Evolutionary conservation across 35 echinoderm and acorn worm species (phyloP).

Genomic region (Antedon bifida): DNA sequence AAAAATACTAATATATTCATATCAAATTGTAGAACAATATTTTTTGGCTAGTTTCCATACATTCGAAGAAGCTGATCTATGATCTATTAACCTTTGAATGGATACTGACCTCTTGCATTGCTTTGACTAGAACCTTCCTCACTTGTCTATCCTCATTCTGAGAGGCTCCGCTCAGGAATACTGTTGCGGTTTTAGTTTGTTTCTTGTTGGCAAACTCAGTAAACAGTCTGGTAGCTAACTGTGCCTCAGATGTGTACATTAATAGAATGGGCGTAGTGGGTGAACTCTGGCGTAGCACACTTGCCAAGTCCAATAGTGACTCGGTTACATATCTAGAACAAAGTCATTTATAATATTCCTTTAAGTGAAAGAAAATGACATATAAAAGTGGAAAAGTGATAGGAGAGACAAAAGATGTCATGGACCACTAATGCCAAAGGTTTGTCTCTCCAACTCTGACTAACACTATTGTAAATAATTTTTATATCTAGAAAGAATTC

Average conservation of each 20-base stretch:
- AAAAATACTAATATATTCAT: neutral
- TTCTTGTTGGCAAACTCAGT: conserved; percentile 67
- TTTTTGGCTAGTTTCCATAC: too few relatives aligned
- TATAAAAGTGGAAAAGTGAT: too few relatives aligned
- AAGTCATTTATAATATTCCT: neutral
- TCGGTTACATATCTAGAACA: conserved; percentile 53
- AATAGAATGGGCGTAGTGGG: conserved; percentile 66
- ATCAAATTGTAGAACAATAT: too few relatives aligned
- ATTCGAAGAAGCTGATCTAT: too few relatives aligned
- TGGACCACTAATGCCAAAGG: too few relatives aligned
- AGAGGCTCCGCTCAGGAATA: conserved; percentile 48
- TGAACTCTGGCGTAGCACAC: conserved; percentile 41
- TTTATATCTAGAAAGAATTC: too few relatives aligned
- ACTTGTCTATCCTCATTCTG: conserved; percentile 56
- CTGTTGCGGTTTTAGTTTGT: conserved; percentile 29
- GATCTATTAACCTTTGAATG: too few relatives aligned
- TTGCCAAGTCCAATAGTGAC: conserved; percentile 32
- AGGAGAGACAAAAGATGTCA: too few relatives aligned
- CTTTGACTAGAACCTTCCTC: conserved; percentile 52
- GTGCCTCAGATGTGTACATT: conserved; percentile 67
- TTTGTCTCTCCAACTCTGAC: too few relatives aligned
- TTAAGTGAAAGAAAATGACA: too few relatives aligned
- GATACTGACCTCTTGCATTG: conserved; percentile 75
- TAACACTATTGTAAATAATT: too few relatives aligned
- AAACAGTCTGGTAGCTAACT: conserved; percentile 73